Base-by-base conservation (phyloP, 2,113 vertebrate species). In the Mobula birostris region DNA sequence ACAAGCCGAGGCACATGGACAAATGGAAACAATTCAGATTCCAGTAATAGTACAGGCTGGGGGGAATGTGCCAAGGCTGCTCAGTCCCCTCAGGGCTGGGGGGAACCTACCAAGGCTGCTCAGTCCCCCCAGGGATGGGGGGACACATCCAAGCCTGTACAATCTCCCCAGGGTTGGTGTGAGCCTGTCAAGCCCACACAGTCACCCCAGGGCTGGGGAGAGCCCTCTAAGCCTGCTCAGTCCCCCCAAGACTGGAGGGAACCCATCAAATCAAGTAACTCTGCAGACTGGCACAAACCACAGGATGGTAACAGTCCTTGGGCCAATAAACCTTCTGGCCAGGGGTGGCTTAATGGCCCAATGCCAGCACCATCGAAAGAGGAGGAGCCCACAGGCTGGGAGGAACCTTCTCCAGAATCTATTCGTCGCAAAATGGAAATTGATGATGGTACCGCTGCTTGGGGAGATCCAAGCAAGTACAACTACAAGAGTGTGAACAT, bases 371-470 rank as follows among this genome's bases (percentile, higher is more conserved):
- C 97, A 0, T 94, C 96, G 0, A 99, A 98, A 96, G 98, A 98
- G 94, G 98, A 98, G 68, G 97, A 97, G 63, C 96, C 98, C 17
- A 98, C 98, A 0, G 99, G 99, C 94, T 99, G 99, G 99, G 99
- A 99, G 96, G 99, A 99, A 94, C 98, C 98, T 0, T 99, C 98
- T 95, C 99, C 99, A 0, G 99, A 99, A 95, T 99, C 99, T 29
- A 96, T 99, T 87, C 97, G 99, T 76, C 97, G 99, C 6, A 98
- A 98, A 94, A 99, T 98, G 97, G 98, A 99, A 95, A 98, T 99
- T 1, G 99, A 99, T 94, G 99, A 99, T 94, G 99, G 99, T 88
- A 99, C 99, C 82, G 97, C 98, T 6, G 98, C 99, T 72, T 99
- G 99, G 99, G 99, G 99, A 90, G 98, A 99, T 91, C 99, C 99